These are phyloP conservation scores for Caenorhabditis tropicalis DNA, from an alignment of 1,140 invertebrate genomes.

Conservation along the genomic window DNA sequence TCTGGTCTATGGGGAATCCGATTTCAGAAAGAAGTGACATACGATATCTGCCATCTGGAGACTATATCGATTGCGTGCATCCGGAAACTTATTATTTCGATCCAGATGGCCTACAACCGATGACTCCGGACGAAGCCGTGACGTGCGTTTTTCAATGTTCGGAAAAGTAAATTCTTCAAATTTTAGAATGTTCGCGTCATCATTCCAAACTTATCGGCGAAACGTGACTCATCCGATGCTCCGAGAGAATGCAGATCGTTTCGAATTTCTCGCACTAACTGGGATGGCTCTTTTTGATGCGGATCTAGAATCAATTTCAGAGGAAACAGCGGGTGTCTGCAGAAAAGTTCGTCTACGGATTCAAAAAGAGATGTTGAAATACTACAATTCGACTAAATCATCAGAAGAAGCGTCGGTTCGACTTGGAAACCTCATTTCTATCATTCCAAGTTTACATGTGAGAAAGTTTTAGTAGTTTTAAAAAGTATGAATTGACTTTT, in stretches of 20 bases:
- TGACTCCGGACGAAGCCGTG: background rate
- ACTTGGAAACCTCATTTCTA: background rate
- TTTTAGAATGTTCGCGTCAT: background rate
- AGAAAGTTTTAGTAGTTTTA: background rate
- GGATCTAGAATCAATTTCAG: background rate
- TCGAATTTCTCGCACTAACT: background rate
- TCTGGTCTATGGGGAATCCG: background rate
- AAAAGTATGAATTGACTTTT: background rate
- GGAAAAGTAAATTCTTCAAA: background rate
- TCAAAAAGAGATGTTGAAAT: slow-evolving; percentile 1
- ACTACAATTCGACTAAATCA: background rate
- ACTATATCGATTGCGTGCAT: background rate
- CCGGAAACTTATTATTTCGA: slow-evolving; percentile 2
- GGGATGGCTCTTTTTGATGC: background rate
- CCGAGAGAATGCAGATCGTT: slow-evolving; percentile 1
- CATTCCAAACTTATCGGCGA: background rate
- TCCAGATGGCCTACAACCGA: background rate
- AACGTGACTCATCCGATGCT: slow-evolving; percentile 11
- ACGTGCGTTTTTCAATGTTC: background rate
- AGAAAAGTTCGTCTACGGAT: background rate
- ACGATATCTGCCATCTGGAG: background rate
- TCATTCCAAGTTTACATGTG: slow-evolving; percentile 9
- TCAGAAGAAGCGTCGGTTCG: background rate
- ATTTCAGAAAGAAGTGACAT: slow-evolving; percentile 35
- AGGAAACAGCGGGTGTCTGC: background rate